phyloP scores from a whole-genome alignment of 2,888 invertebrate species.

The Apamea anceps region DNA sequence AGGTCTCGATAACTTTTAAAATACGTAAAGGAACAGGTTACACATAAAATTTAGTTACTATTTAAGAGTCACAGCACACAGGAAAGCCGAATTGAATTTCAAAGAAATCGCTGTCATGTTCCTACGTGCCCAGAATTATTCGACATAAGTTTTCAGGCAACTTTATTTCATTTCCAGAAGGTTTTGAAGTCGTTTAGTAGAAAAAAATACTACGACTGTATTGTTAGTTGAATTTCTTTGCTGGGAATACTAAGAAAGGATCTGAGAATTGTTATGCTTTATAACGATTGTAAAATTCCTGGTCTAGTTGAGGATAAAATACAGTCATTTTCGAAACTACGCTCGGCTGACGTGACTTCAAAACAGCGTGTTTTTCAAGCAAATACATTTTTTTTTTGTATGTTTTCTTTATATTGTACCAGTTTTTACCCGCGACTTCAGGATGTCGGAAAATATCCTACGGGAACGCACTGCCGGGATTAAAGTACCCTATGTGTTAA shows the following conservation, averaged over 20 bases:
- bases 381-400: not conserved
- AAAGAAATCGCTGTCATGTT: constrained; percentile 64
- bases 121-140: constrained; percentile 61
- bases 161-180: constrained; percentile 45
- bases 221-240: constrained; percentile 30
- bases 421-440: not conserved
- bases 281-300: constrained; percentile 1
- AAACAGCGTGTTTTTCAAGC: not conserved
- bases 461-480: not conserved
- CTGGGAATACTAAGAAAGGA: constrained; percentile 26
- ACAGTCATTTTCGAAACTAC: constrained; percentile 14
- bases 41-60: constrained; percentile 19
- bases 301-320: constrained; percentile 9
- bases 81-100: constrained; percentile 60
- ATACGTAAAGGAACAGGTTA: constrained; percentile 13
- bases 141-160: constrained; percentile 42
- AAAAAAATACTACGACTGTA: constrained; percentile 39
- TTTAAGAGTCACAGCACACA: constrained; percentile 56
- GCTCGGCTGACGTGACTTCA: constrained; percentile 11
- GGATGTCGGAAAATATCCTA: no score
- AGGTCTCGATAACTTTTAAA: constrained; percentile 20
- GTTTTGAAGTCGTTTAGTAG: constrained; percentile 51
- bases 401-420: not conserved
- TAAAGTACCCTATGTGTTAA: not conserved
- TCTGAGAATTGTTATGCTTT: constrained; percentile 25